Evolutionary conservation across 2,888 invertebrate genomes (phyloP), one percentile per base, ranked within the genome.

Genomic region (Eristalinus sepulchralis): DNA sequence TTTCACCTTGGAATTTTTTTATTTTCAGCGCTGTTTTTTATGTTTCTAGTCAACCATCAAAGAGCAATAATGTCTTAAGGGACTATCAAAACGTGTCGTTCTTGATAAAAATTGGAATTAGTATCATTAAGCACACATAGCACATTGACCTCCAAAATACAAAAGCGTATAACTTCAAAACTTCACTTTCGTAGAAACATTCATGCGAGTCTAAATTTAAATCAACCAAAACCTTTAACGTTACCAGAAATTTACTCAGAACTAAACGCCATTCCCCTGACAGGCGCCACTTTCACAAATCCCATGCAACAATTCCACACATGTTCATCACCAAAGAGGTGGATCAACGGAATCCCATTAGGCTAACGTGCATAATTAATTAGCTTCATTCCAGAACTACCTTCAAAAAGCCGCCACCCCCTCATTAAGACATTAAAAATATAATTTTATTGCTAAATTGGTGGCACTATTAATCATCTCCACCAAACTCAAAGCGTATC

Each of bases 381-480:
- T 85, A 78, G 78, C 78, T 83, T 63, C 34, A 71, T 55, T 55
- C 8, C 34, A 62, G 17, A 24, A 33, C 33, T 57, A 68, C 60
- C 66, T 55, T n/a, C 11, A 8, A 39, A 39, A 47, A 62, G 60
- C 22, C 47, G 36, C 13, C 59, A 53, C 10, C 13, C 71, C 47
- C 60, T 77, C 76, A 81, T 81, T 76, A 81, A 71, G 80, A 33
- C 76, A 76, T 62, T 76, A 77, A 79, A 75, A 76, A 67, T 47
- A 70, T 60, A 85, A 81, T 68, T 77, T 85, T 85, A 81, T 77
- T 53, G 68, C 63, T 36, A 80, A 81, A 85, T 81, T 85, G 81
- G 63, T 81, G 72, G 34, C 68, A 55, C 81, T 53, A 77, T 77
- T 81, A 85, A 81, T 85, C 85, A 85, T 77, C 72, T 63, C 34